Evolutionary conservation across 2,888 invertebrate species (phyloP), one percentile per base, ranked within the genome.

Genomic region (Lasius fuliginosus): DNA sequence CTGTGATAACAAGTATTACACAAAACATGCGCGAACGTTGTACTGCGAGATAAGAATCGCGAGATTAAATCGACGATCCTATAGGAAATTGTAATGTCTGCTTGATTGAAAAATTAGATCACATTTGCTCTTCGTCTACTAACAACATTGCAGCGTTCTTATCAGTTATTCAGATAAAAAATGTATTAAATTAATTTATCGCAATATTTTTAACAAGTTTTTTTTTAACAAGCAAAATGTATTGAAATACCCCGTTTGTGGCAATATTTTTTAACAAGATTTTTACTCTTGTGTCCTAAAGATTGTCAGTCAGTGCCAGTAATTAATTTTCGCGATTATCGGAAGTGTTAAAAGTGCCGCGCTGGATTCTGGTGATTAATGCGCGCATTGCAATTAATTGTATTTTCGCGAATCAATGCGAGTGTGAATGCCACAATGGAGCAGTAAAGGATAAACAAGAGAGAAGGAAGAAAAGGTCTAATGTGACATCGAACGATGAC

Each of bases 1-100:
- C 56, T 8, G 60, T 60, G 79, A 81, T 81, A 81, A 68, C 56
- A n/a, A 53, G n/a, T n/a, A 53, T 53, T n/a, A 23, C 46, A 42
- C 69, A 60, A 68, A 60, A 69, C 27, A 30, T 40, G 27, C 27
- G 60, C 58, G 33, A 46, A 46, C 42, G 11, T n/a, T 30, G 11
- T 18, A 40, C 6, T 46, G 23, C 60, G 15, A 36, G 11, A 68
- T 23, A 11, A 68, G 46, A 46, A 62, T 71, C 46, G 60, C 9
- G 12, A 71, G 27, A 62, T 81, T 69, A 69, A 42, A 69, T 58
- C 23, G 58, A 58, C 6, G 40, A 49, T 49, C 9, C 30, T 27
- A 56, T 2, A 11, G 4, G 27, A 65, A 8, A 56, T 67, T 27
- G 4, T 9, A 76, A 77, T 33, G 12, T 11, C 8, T 4, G 0